Conservation (phyloP, 2,797 vertebrate genomes). For the Dryobates pubescens region DNA sequence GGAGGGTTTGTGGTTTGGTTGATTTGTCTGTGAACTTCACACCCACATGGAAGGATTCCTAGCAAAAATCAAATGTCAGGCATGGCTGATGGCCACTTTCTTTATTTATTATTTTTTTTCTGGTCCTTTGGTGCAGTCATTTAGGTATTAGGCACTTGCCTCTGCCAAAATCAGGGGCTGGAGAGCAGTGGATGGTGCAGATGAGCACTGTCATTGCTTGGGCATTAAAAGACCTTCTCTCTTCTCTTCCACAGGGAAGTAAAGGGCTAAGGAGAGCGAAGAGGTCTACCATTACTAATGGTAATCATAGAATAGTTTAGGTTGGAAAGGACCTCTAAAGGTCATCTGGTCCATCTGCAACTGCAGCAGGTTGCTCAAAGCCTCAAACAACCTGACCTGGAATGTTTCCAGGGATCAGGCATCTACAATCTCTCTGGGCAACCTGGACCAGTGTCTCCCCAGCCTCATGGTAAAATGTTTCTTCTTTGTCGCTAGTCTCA, state of each 20-base stretch:
- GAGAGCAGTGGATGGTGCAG: neutral
- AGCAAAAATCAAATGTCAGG: neutral
- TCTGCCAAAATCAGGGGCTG: neutral
- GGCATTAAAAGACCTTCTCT: neutral
- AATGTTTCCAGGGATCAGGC: neutral
- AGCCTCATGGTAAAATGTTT: neutral
- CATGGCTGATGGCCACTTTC: neutral
- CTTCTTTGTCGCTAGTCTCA: neutral
- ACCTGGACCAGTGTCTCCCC: neutral
- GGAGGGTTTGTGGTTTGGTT: neutral
- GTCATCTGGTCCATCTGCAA: too few relatives aligned
- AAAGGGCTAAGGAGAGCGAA: too few relatives aligned
- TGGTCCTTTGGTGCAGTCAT: too few relatives aligned
- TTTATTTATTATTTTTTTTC: neutral
- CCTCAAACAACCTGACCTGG: too few relatives aligned
- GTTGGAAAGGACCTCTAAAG: too few relatives aligned
- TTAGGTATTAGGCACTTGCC: neutral
- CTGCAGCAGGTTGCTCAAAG: too few relatives aligned
- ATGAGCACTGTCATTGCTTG: neutral
- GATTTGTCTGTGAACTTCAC: neutral
- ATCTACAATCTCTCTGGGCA: neutral
- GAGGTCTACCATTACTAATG: rapidly evolving
- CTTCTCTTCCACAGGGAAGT: neutral
- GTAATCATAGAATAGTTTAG: too few relatives aligned
- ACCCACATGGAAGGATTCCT: neutral